These are phyloP conservation scores for Pelusios castaneus DNA, from an alignment of 2,113 vertebrate species.

Conservation along the genomic window DNA sequence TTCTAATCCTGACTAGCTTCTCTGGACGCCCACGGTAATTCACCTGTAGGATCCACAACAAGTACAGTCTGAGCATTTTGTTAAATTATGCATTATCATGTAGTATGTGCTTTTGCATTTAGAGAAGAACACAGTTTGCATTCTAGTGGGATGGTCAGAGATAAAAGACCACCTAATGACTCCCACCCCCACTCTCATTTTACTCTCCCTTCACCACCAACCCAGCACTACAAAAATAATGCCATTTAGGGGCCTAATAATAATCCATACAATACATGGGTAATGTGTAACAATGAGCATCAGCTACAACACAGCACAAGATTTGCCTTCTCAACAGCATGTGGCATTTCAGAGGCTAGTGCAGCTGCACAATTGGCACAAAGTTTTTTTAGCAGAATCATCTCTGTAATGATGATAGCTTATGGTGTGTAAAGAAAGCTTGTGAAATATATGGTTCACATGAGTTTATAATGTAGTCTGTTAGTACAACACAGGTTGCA, in stretches of 20 bases:
- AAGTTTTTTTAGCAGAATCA: not conserved
- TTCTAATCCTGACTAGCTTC: slow-evolving; percentile 82
- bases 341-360: not conserved
- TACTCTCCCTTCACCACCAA: not conserved
- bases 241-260: not conserved
- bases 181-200: not conserved
- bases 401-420: not conserved
- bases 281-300: slow-evolving; percentile 27
- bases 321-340: slow-evolving; percentile 12
- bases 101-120: slow-evolving; percentile 21
- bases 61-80: slow-evolving; percentile 17
- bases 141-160: slow-evolving; percentile 5
- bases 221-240: not conserved
- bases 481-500: not conserved
- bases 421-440: not conserved
- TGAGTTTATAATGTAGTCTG: not conserved
- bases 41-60: slow-evolving; percentile 73
- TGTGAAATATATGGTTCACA: not conserved
- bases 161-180: slow-evolving; percentile 3
- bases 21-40: slow-evolving; percentile 62
- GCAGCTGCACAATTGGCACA: not conserved
- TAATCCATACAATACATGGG: not conserved
- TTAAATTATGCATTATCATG: not conserved
- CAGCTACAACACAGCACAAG: not conserved
- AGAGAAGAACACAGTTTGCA: not conserved